phyloP scores from a whole-genome alignment of 1,140 invertebrate species.

The Leptoteleia sp. region DNA sequence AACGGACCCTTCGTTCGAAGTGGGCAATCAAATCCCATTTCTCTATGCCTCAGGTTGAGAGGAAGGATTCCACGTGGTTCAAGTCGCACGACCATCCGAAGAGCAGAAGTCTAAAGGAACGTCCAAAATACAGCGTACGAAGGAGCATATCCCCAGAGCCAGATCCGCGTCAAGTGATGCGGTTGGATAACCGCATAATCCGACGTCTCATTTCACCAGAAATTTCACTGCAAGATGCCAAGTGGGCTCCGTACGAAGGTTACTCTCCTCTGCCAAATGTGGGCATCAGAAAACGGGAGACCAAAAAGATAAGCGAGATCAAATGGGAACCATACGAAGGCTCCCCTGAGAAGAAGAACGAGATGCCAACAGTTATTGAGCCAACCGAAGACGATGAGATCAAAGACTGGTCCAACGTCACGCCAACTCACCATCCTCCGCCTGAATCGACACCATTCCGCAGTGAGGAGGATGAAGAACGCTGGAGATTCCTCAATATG shows the following conservation, averaged over 20 bases:
- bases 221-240: slow-evolving; percentile 73
- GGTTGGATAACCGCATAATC: slow-evolving; percentile 73
- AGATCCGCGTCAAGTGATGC: slow-evolving; percentile 72
- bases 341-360: slow-evolving; percentile 61
- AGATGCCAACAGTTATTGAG: slow-evolving; percentile 12
- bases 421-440: slow-evolving; percentile 76
- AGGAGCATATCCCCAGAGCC: slow-evolving; percentile 79
- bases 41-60: slow-evolving; percentile 74
- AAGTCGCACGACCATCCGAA: slow-evolving; percentile 71
- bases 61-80: slow-evolving; percentile 69
- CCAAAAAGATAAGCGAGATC: slow-evolving; percentile 76
- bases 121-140: slow-evolving; percentile 77
- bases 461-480: slow-evolving; percentile 73
- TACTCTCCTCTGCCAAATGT: slow-evolving; percentile 76
- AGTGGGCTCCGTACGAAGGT: slow-evolving; percentile 79
- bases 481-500: slow-evolving; percentile 76
- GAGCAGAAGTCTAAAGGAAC: slow-evolving; percentile 77
- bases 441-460: slow-evolving; percentile 52
- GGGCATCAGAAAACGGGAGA: slow-evolving; percentile 75
- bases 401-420: slow-evolving; percentile 70
- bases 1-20: slow-evolving; percentile 70
- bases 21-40: slow-evolving; percentile 78
- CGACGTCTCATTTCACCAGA: slow-evolving; percentile 76
- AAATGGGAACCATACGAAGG: slow-evolving; percentile 76
- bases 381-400: slow-evolving; percentile 64